phyloP scores from a whole-genome alignment of 2,797 vertebrate species.

The Eurystomus glaucurus region DNA sequence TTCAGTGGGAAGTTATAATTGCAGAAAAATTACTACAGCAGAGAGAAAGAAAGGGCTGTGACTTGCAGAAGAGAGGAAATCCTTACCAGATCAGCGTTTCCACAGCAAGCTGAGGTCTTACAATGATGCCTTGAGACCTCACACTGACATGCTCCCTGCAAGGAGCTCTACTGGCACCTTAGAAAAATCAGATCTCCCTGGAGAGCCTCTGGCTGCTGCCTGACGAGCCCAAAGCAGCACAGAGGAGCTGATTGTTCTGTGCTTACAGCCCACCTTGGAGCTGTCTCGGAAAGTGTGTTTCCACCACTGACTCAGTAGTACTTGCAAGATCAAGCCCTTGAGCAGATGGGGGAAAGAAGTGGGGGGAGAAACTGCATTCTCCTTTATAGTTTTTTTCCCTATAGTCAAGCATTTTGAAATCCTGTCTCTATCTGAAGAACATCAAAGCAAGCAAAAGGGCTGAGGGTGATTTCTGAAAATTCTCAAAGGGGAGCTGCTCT shows the following conservation, averaged over 20 bases:
- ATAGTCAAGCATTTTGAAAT: background rate
- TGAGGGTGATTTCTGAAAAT: background rate
- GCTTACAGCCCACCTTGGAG: background rate
- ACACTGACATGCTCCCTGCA: background rate
- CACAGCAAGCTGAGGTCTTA: background rate
- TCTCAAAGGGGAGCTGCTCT: background rate
- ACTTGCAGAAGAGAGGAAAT: background rate
- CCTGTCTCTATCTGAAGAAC: background rate
- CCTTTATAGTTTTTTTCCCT: background rate
- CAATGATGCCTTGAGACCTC: background rate
- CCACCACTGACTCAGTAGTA: background rate
- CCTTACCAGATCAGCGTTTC: background rate
- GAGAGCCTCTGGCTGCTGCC: background rate
- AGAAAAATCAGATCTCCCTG: background rate
- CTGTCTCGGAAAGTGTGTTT: background rate
- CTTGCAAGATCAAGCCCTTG: background rate
- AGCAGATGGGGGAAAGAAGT: background rate
- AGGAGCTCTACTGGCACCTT: background rate
- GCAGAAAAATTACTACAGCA: conserved; percentile 10
- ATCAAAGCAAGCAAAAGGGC: background rate
- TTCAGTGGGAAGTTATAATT: background rate
- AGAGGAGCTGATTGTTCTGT: background rate
- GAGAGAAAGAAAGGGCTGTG: background rate
- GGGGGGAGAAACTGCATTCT: background rate
- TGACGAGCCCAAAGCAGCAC: background rate